Conservation (phyloP, 2,888 invertebrate genomes). For the Pristionchus fissidentatus region DNA sequence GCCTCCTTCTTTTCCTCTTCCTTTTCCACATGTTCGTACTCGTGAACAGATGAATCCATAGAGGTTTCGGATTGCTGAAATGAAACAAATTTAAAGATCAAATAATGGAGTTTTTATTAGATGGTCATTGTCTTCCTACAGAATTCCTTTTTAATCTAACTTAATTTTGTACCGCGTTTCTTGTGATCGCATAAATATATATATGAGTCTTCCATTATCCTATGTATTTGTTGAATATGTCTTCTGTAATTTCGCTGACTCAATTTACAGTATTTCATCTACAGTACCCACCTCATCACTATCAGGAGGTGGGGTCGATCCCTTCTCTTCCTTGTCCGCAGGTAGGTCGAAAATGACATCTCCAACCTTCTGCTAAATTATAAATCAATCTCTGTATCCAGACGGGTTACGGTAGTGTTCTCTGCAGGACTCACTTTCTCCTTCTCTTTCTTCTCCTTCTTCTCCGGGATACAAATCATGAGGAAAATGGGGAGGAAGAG, state of each 20-base stretch:
- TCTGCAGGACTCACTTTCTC: not conserved
- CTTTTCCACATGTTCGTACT: slow-evolving; percentile 33
- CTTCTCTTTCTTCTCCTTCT: slow-evolving; percentile 24
- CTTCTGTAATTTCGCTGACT: no score
- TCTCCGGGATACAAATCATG: slow-evolving; percentile 59
- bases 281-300: slow-evolving; percentile 14
- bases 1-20: not conserved
- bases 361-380: not conserved
- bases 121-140: no score
- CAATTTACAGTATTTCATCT: no score
- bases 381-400: no score
- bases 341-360: not conserved
- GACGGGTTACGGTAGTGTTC: not conserved
- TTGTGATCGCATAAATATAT: no score
- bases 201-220: no score
- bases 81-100: not conserved
- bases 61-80: not conserved
- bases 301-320: not conserved
- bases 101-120: not conserved
- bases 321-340: not conserved
- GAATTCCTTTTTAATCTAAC: no score
- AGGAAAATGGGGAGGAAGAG: slow-evolving; percentile 73
- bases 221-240: no score
- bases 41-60: not conserved
- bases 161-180: no score